These are phyloP conservation scores for Boulengeromyrus knoepffleri DNA, from an alignment of 2,113 vertebrate species.

Conservation along the genomic window DNA sequence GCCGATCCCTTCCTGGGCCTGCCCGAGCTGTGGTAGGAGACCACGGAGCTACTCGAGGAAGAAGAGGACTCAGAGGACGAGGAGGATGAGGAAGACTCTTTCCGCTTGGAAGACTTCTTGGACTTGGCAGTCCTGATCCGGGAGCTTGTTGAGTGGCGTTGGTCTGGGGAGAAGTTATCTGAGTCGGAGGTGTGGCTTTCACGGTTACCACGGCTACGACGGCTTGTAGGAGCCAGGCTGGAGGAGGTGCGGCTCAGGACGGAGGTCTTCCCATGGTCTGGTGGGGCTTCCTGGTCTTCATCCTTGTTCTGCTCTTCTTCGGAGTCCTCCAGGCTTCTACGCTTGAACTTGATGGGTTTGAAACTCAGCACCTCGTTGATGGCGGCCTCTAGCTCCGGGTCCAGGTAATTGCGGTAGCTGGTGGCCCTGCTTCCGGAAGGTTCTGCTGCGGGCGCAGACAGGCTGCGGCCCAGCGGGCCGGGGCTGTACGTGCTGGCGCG, in stretches of 20 bases:
- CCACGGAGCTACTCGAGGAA: constrained; percentile 55
- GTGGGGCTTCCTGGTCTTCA: background rate
- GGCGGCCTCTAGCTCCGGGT: constrained; percentile 88
- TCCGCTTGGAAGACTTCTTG: constrained; percentile 64
- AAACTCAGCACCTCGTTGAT: constrained; percentile 94
- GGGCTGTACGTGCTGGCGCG: constrained; percentile 64
- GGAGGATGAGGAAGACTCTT: constrained; percentile 57
- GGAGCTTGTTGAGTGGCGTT: constrained; percentile 56
- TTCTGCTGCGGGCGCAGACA: constrained; percentile 71
- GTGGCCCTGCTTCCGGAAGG: constrained; percentile 48
- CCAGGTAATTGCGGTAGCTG: constrained; percentile 76
- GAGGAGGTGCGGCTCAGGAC: constrained; percentile 68
- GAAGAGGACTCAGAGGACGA: constrained; percentile 62
- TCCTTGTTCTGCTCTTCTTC: constrained; percentile 52
- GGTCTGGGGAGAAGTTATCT: constrained; percentile 37
- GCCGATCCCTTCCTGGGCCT: constrained; percentile 76
- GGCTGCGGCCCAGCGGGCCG: constrained; percentile 68
- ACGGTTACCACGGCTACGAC: constrained; percentile 44
- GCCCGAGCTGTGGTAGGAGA: constrained; percentile 82
- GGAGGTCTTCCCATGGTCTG: constrained; percentile 38
- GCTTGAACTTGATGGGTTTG: constrained; percentile 73
- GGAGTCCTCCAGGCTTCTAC: constrained; percentile 74
- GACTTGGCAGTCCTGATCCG: constrained; percentile 65
- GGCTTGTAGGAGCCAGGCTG: constrained; percentile 55
- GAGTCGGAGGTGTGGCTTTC: constrained; percentile 54